Percentiles rank a stretch among this genome's conserved stretches.
Conservation (phyloP, 2,797 vertebrate genomes). For the Labeo calbasu region DNA sequence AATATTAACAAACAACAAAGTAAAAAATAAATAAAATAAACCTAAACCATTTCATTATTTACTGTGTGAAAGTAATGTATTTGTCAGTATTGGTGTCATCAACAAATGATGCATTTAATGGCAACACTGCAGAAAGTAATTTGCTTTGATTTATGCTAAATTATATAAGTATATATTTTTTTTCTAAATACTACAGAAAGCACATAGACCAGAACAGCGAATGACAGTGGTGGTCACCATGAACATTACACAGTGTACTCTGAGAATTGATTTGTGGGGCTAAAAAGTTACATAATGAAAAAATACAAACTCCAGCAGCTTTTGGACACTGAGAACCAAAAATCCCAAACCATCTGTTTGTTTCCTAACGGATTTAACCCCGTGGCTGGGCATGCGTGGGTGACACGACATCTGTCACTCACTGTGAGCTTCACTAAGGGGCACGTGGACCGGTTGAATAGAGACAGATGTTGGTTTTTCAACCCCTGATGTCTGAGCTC, state of each 20-base stretch:
- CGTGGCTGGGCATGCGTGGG: conserved; percentile 13
- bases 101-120: not conserved
- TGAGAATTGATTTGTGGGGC: not conserved
- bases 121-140: not conserved
- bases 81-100: not conserved
- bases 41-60: no score
- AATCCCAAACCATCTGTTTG: conserved; percentile 30
- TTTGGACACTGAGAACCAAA: conserved; percentile 26
- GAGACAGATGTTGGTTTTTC: conserved; percentile 50
- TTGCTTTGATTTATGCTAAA: not conserved
- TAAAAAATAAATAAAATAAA: not conserved
- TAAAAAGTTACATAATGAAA: not conserved
- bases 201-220: not conserved
- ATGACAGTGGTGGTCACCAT: not conserved
- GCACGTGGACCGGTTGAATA: conserved; percentile 13
- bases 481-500: conserved; percentile 22
- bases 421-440: not conserved
- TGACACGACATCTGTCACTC: conserved; percentile 47
- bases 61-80: no score
- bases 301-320: not conserved
- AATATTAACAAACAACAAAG: not conserved
- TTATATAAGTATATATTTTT: not conserved
- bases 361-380: conserved; percentile 26
- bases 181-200: not conserved
- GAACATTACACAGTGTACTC: not conserved